Conservation (phyloP, 2,113 vertebrate species). For the Cyanocitta stelleri region DNA sequence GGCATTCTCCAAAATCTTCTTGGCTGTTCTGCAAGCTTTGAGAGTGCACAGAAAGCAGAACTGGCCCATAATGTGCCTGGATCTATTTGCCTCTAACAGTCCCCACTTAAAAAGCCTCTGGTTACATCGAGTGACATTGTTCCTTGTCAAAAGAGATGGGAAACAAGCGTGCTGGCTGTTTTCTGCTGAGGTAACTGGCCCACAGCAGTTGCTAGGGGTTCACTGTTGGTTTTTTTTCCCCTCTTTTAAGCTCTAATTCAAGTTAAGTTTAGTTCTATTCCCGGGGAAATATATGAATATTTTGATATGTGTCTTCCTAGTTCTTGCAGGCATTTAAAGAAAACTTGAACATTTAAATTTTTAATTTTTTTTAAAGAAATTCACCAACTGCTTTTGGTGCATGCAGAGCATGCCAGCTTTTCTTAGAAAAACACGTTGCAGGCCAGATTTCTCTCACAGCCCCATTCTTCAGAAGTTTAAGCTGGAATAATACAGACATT, state of each 20-base stretch:
- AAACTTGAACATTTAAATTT: neutral
- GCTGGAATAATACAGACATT: neutral
- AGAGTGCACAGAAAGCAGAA: conserved; percentile 24
- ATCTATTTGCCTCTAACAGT: neutral
- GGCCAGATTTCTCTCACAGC: neutral
- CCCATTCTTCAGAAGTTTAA: neutral
- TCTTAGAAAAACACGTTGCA: neutral
- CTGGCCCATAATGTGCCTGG: neutral
- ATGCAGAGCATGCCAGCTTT: neutral
- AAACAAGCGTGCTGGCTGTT: neutral
- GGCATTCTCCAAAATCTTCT: conserved; percentile 36
- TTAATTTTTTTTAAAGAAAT: neutral
- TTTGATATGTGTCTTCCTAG: neutral
- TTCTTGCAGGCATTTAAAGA: neutral
- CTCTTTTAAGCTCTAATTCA: neutral
- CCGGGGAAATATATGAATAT: neutral
- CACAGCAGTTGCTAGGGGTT: neutral
- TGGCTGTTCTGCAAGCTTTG: conserved; percentile 17
- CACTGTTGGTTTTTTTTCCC: fast-evolving
- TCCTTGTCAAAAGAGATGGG: neutral
- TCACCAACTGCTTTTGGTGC: neutral
- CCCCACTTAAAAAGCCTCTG: neutral
- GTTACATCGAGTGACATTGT: neutral
- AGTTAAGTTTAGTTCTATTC: neutral
- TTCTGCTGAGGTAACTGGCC: neutral